These are phyloP conservation scores for Falco rusticolus DNA, from an alignment of 2,797 vertebrate genomes.

Conservation along the genomic window DNA sequence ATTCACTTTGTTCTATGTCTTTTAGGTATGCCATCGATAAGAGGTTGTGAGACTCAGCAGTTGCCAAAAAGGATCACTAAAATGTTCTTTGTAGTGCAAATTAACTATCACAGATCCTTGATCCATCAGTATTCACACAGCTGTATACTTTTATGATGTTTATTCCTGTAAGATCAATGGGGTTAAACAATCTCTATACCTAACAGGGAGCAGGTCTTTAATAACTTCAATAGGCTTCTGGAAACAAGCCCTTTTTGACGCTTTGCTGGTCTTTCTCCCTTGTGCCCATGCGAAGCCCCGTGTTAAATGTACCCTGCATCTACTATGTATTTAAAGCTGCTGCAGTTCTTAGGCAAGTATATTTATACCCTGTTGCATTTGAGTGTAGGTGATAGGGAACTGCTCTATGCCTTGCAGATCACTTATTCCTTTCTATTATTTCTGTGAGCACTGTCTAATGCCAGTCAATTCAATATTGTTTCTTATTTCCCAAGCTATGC, in stretches of 20 bases:
- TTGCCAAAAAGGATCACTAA: background rate
- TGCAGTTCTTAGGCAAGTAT: background rate
- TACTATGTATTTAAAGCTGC: background rate
- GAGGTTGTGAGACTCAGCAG: background rate
- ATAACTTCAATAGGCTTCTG: background rate
- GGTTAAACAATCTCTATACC: background rate
- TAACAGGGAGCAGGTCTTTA: background rate
- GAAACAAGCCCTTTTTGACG: background rate
- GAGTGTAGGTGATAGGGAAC: background rate
- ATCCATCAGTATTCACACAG: background rate
- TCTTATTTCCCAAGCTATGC: background rate
- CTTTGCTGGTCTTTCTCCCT: background rate
- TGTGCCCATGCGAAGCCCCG: background rate
- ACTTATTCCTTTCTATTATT: background rate
- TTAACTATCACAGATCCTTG: constrained; percentile 1
- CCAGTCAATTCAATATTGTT: background rate
- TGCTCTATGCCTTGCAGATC: background rate
- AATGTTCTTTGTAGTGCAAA: background rate
- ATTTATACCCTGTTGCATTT: background rate
- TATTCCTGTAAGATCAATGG: constrained; percentile 3
- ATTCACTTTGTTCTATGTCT: background rate
- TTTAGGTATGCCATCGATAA: background rate
- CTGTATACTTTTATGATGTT: constrained; percentile 25
- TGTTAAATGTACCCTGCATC: background rate
- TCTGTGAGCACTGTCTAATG: background rate